These are phyloP conservation scores for Coilia nasus DNA, from an alignment of 2,797 vertebrate species.

Conservation along the genomic window DNA sequence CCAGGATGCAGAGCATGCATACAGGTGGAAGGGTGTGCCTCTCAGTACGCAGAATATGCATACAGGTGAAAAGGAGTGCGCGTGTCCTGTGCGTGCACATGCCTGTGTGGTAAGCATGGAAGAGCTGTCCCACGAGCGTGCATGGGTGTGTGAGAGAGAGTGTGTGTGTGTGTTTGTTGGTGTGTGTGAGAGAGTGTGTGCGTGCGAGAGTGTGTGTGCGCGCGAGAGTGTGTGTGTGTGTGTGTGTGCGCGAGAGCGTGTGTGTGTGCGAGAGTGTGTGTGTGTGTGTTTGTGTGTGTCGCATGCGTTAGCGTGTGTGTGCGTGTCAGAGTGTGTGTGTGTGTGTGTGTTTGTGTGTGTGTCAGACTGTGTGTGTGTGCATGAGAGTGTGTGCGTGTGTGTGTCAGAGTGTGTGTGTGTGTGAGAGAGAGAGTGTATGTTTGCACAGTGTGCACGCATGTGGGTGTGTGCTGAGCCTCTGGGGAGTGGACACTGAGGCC, in stretches of 20 bases:
- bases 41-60: neutral
- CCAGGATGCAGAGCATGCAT: neutral
- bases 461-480: slow-evolving; percentile 55
- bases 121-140: neutral
- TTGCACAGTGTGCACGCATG: slow-evolving; percentile 10
- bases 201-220: neutral
- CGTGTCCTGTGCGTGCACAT: neutral
- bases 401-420: slow-evolving; percentile 5
- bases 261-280: neutral
- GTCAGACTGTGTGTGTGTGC: neutral
- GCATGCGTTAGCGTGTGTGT: neutral
- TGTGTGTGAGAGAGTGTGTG: neutral
- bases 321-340: neutral
- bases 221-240: neutral
- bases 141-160: neutral
- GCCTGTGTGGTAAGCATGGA: neutral
- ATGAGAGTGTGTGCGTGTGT: neutral
- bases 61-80: slow-evolving; percentile 1
- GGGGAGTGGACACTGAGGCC: slow-evolving; percentile 68
- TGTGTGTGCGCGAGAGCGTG: slow-evolving; percentile 40
- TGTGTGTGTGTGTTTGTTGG: neutral
- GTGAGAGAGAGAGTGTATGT: neutral
- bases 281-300: neutral
- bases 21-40: slow-evolving; percentile 5
- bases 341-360: neutral